These are phyloP conservation scores for Rynchops niger DNA, from an alignment of 2,113 vertebrate genomes.

Conservation along the genomic window DNA sequence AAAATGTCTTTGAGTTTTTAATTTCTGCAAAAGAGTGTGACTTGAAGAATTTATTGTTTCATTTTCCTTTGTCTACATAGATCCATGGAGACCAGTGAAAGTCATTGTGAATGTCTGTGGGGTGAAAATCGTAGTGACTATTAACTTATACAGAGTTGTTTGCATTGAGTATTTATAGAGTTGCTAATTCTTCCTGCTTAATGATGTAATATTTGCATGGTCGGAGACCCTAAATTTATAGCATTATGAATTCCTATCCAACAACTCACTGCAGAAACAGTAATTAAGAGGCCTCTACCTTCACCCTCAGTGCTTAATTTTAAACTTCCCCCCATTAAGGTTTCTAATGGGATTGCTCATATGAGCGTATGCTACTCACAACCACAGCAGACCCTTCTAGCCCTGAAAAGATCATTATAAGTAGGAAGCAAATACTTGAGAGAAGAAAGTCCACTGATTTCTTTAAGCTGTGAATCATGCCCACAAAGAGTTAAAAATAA, in stretches of 20 bases:
- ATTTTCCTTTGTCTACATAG: neutral
- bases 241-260: neutral
- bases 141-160: neutral
- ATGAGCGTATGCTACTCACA: neutral
- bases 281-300: neutral
- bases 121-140: neutral
- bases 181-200: neutral
- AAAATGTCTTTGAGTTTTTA: neutral
- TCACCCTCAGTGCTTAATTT: neutral
- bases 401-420: neutral
- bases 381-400: neutral
- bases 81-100: neutral
- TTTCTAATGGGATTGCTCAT: neutral
- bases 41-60: constrained; percentile 25
- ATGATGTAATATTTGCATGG: neutral
- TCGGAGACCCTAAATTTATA: neutral
- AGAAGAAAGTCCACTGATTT: neutral
- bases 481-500: constrained; percentile 11
- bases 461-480: neutral
- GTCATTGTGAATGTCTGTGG: neutral
- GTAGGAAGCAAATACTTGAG: neutral
- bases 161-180: neutral
- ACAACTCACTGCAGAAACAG: neutral
- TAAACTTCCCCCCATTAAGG: neutral
- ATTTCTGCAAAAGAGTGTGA: neutral